Conservation (phyloP, 2,113 vertebrate genomes). For the Erythrocercus mccallii region DNA sequence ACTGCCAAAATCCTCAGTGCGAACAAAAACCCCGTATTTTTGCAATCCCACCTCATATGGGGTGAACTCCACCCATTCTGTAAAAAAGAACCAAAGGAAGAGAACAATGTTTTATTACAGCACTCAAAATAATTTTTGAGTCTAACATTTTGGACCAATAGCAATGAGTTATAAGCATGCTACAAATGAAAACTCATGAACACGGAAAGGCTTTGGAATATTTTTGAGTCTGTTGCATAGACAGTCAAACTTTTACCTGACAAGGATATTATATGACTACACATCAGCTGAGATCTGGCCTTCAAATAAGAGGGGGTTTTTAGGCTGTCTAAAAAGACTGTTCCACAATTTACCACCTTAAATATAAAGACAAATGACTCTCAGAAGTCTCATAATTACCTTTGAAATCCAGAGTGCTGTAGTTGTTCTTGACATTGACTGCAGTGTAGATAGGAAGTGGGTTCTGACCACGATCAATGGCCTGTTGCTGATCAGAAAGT, state of each 20-base stretch:
- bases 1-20: conserved; percentile 81
- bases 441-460: conserved; percentile 85
- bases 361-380: background rate
- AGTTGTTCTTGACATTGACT: conserved; percentile 80
- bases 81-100: background rate
- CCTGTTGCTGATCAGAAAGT: conserved; percentile 80
- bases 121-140: background rate
- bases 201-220: background rate
- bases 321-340: background rate
- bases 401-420: conserved; percentile 76
- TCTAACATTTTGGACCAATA: background rate
- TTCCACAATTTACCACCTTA: background rate
- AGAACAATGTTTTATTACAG: background rate
- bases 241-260: background rate
- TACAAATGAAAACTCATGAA: background rate
- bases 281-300: background rate
- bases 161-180: background rate
- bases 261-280: background rate
- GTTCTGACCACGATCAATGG: conserved; percentile 81
- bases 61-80: conserved; percentile 89
- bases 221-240: background rate
- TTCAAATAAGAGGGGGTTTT: background rate
- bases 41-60: conserved; percentile 86
- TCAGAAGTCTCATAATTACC: conserved; percentile 45
- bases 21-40: conserved; percentile 85